These are phyloP conservation scores for Epizoanthus ramosus DNA, from an alignment of 92 coral and sea anemone species.

Conservation along the genomic window DNA sequence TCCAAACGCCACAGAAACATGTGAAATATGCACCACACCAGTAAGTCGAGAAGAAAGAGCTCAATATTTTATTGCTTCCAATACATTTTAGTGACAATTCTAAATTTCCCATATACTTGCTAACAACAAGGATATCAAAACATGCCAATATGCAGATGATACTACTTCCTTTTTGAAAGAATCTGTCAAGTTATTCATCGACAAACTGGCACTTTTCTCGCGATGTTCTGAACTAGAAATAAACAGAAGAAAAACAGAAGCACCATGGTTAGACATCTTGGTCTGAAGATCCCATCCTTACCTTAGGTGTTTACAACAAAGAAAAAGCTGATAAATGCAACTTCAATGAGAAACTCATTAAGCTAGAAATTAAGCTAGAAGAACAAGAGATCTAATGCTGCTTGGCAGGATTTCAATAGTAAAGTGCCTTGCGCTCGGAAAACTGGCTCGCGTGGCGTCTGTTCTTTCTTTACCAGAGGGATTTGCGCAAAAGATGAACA, in stretches of 20 bases:
- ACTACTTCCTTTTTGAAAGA: too few species aligned
- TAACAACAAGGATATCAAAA: background rate
- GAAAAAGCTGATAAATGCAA: background rate
- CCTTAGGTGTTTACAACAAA: background rate
- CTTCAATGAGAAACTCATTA: too few species aligned
- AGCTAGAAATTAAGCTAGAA: too few species aligned
- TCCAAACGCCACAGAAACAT: too few species aligned
- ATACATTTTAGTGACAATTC: too few species aligned
- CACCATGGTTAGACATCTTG: background rate
- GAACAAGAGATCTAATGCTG: too few species aligned
- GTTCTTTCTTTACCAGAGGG: background rate
- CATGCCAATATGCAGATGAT: background rate
- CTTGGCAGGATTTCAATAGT: too few species aligned
- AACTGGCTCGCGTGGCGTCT: background rate
- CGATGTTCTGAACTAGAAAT: background rate
- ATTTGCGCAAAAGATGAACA: slow-evolving; percentile 9
- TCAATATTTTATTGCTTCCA: too few species aligned
- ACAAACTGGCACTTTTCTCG: background rate
- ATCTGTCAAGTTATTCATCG: background rate
- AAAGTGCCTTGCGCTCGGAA: background rate
- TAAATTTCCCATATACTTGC: too few species aligned
- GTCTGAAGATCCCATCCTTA: background rate
- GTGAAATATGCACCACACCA: too few species aligned
- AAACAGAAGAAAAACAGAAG: background rate
- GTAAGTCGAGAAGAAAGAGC: too few species aligned